Evolutionary conservation across 35 echinoderm and acorn worm genomes (phyloP).

Genomic region (Acanthaster planci): DNA sequence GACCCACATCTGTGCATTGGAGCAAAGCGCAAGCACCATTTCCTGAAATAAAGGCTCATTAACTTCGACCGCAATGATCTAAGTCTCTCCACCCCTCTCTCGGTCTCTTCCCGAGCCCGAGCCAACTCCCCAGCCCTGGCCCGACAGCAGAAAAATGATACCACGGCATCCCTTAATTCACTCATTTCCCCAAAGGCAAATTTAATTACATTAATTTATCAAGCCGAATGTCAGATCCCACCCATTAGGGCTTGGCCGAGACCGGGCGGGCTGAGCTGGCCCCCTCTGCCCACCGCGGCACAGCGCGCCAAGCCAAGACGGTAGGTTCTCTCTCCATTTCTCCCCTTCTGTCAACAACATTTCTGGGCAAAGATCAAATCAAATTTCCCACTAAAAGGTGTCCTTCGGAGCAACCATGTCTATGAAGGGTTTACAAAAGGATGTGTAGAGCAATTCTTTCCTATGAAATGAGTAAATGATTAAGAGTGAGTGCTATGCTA

Average conservation of each 20-base stretch:
- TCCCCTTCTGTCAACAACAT: background rate
- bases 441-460: background rate
- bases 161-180: constrained; percentile 9
- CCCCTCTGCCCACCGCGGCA: no score
- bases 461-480: background rate
- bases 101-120: background rate
- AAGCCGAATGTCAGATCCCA: constrained; percentile 14
- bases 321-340: background rate
- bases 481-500: no score
- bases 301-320: background rate
- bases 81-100: background rate
- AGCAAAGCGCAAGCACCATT: no score
- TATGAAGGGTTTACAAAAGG: background rate
- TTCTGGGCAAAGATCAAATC: constrained; percentile 21
- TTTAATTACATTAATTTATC: constrained; percentile 14
- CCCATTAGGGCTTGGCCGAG: background rate
- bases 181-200: constrained; percentile 29
- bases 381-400: constrained; percentile 24
- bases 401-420: constrained; percentile 9
- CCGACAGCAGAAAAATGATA: background rate
- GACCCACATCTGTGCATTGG: no score
- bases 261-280: no score
- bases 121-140: background rate
- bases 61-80: background rate
- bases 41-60: no score